Evolutionary conservation across 2,888 invertebrate species (phyloP), one percentile per base, ranked within the genome.

Genomic region (Sarcophaga caerulescens): DNA sequence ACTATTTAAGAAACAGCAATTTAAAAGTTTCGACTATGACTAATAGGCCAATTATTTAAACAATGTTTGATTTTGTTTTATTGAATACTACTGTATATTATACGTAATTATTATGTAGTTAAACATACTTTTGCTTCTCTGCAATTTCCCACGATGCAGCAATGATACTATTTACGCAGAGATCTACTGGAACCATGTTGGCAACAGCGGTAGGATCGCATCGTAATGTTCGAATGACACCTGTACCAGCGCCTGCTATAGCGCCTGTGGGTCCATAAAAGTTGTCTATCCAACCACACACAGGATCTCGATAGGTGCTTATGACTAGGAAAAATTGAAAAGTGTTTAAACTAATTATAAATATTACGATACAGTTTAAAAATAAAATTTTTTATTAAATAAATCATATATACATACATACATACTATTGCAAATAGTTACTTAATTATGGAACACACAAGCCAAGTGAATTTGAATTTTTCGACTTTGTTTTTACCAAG

Each of bases 261-360:
- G 95, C 94, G 0, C 95, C 98, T 10, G 97, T 97, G 1, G 98
- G 97, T 5, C 98, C 98, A 91, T 98, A 98, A 89, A 97, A 94
- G 90, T 98, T 98, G 93, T 98, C 98, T 19, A 97, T 97, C 98
- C 98, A 98, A 1, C 97, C 97, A 87, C 95, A 93, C 0, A 96
- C 93, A 0, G 97, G 97, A 91, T 97, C 96, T 73, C 94, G 95
- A 90, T 96, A 96, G 0, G 96, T 95, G 3, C 95, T 95, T 82
- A 95, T 93, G 14, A 95, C 95, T 95, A 89, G 14, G 92, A 84
- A 87, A 17, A 35, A 73, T 21, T 21, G 44, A 35, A 35, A 35
- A 35, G 35, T 35, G 1, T 35, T 35, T 35, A 35, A 25, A 25
- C 25, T 25, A 25, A 25, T 25, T n/a, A n/a, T n/a, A n/a, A n/a